Evolutionary conservation across 2,888 invertebrate genomes (phyloP).

Genomic region (Terebella lapidaria): DNA sequence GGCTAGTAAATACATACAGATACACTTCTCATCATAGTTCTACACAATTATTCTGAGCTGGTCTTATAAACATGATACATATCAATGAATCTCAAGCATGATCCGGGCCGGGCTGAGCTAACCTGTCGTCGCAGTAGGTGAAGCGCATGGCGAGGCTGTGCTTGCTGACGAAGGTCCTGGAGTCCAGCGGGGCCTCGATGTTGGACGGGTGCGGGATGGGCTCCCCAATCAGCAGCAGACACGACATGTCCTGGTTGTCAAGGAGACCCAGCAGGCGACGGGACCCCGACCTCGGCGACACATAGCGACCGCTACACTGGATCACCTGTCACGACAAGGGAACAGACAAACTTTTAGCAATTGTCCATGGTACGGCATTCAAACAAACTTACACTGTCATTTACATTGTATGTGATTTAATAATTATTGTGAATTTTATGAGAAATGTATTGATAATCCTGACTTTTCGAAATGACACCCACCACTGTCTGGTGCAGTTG

Average conservation of each 20-base stretch:
- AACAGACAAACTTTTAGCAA: too few species aligned
- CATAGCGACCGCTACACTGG: constrained; percentile 5
- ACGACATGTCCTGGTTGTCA: constrained; percentile 16
- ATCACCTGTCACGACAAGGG: too few species aligned
- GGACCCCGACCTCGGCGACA: constrained; percentile 4
- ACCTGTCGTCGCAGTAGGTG: constrained; percentile 91
- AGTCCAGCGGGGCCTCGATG: constrained; percentile 83
- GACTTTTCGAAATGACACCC: too few species aligned
- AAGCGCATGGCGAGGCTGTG: constrained; percentile 92
- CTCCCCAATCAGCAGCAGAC: constrained; percentile 69
- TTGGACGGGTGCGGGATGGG: constrained; percentile 86
- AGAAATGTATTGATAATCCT: too few species aligned
- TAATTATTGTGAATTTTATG: too few species aligned
- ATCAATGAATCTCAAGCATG: too few species aligned
- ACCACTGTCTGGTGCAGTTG: too few species aligned
- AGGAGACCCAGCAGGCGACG: background rate
- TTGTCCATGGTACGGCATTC: too few species aligned
- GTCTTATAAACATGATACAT: background rate
- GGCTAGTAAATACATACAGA: background rate
- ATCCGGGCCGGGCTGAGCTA: too few species aligned
- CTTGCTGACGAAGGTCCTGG: constrained; percentile 83
- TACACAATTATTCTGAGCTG: background rate
- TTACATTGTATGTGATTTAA: too few species aligned
- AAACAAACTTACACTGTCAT: too few species aligned
- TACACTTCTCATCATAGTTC: background rate